phyloP scores from a whole-genome alignment of 2,888 invertebrate genomes.

The Toxonevra muliebris region DNA sequence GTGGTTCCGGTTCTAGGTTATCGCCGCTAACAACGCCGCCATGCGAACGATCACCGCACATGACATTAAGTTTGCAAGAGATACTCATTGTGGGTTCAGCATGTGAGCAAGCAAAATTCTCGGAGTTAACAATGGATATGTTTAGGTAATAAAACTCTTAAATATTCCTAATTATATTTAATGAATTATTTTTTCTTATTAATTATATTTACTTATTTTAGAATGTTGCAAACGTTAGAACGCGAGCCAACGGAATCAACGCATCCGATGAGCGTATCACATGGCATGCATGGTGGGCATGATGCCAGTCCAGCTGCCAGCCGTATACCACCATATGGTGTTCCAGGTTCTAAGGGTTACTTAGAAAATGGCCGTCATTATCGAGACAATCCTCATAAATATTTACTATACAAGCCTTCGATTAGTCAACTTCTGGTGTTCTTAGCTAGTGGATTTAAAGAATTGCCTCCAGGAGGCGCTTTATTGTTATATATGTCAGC shows the following conservation, averaged over 20 bases:
- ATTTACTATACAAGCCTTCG: conserved; percentile 93
- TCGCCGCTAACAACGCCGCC: conserved; percentile 86
- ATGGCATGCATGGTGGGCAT: conserved; percentile 65
- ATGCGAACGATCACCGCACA: conserved; percentile 85
- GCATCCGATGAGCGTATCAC: conserved; percentile 69
- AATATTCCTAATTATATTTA: no score
- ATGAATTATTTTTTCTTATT: no score
- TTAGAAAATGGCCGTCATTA: conserved; percentile 78
- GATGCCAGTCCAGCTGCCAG: conserved; percentile 66
- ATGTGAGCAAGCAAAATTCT: conserved; percentile 94
- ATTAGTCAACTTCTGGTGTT: conserved; percentile 93
- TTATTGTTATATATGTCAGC: conserved; percentile 93
- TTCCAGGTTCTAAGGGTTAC: conserved; percentile 68
- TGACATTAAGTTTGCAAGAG: conserved; percentile 90
- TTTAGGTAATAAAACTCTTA: conserved; percentile 67
- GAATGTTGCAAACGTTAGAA: conserved; percentile 95
- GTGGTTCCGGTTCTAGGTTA: conserved; percentile 72
- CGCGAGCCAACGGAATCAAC: conserved; percentile 89
- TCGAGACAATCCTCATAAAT: conserved; percentile 95
- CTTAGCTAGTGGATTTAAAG: conserved; percentile 90
- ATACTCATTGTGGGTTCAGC: conserved; percentile 94
- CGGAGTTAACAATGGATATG: conserved; percentile 97
- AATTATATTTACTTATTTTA: conserved; percentile 41
- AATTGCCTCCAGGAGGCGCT: conserved; percentile 90
- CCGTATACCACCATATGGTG: conserved; percentile 67